These are phyloP conservation scores for Emys orbicularis DNA, from an alignment of 2,797 vertebrate species.

Conservation along the genomic window DNA sequence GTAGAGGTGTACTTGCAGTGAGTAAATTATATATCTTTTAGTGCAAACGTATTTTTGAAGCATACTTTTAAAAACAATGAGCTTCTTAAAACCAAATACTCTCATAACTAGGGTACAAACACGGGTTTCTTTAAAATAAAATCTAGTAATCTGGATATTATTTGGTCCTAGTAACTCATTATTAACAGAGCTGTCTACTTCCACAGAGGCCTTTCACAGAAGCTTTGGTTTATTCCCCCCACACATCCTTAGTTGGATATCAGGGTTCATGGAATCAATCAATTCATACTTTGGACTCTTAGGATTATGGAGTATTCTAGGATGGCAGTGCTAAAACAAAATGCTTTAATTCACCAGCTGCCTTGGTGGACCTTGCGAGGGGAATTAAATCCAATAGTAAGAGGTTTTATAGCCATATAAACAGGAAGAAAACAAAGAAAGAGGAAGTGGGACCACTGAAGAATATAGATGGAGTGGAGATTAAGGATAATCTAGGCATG, in stretches of 20 bases:
- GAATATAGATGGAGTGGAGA: no score
- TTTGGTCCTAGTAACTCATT: not conserved
- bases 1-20: not conserved
- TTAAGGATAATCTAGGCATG: no score
- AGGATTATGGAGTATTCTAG: conserved; percentile 83
- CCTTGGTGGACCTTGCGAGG: no score
- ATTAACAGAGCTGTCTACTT: conserved; percentile 27
- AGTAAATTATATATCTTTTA: not conserved
- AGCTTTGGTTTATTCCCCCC: conserved; percentile 51
- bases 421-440: no score
- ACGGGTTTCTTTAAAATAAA: not conserved
- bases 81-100: not conserved
- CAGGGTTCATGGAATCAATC: conserved; percentile 78
- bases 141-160: not conserved
- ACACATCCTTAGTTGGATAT: conserved; percentile 44
- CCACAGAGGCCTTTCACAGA: conserved; percentile 37
- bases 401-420: no score
- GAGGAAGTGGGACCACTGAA: no score
- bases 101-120: not conserved
- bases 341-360: conserved; percentile 84
- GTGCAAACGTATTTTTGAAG: not conserved
- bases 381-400: no score
- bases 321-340: conserved; percentile 80
- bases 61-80: not conserved
- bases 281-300: conserved; percentile 82